phyloP scores from a whole-genome alignment of 2,888 invertebrate genomes.

The Nysson spinosus region DNA sequence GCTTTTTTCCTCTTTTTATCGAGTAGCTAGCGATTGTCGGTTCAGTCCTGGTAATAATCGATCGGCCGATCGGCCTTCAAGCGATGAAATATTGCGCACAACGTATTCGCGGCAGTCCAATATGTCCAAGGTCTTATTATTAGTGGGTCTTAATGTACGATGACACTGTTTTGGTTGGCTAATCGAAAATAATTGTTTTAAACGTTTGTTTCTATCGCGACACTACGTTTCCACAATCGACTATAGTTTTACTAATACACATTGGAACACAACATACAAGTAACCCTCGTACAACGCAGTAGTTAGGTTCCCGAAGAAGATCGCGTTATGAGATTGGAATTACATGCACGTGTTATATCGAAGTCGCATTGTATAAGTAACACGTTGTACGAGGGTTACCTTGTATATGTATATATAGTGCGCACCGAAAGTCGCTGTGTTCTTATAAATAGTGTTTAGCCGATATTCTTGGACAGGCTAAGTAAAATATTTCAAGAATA shows the following conservation, averaged over 20 bases:
- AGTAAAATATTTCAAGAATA: too few species aligned
- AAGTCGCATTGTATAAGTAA: too few species aligned
- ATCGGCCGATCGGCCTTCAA: constrained; percentile 56
- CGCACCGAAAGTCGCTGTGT: too few species aligned
- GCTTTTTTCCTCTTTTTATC: constrained; percentile 3
- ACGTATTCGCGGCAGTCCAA: constrained; percentile 41
- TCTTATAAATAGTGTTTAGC: too few species aligned
- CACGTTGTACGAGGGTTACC: too few species aligned
- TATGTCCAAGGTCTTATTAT: constrained; percentile 51
- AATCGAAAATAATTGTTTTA: constrained; percentile 16
- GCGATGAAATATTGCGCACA: constrained; percentile 49
- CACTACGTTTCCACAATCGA: background rate
- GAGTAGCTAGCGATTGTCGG: constrained; percentile 13
- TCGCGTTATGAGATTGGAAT: too few species aligned
- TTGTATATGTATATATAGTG: too few species aligned
- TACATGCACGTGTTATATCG: too few species aligned
- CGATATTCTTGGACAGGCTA: too few species aligned
- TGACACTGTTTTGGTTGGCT: constrained; percentile 25
- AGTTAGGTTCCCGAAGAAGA: too few species aligned
- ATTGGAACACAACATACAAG: too few species aligned
- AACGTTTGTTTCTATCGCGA: constrained; percentile 1
- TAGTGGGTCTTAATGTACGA: constrained; percentile 52
- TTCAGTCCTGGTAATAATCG: constrained; percentile 47
- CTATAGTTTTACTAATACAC: background rate
- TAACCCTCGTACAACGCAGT: too few species aligned